phyloP scores from a whole-genome alignment of 2,797 vertebrate species.

The Channa striata region DNA sequence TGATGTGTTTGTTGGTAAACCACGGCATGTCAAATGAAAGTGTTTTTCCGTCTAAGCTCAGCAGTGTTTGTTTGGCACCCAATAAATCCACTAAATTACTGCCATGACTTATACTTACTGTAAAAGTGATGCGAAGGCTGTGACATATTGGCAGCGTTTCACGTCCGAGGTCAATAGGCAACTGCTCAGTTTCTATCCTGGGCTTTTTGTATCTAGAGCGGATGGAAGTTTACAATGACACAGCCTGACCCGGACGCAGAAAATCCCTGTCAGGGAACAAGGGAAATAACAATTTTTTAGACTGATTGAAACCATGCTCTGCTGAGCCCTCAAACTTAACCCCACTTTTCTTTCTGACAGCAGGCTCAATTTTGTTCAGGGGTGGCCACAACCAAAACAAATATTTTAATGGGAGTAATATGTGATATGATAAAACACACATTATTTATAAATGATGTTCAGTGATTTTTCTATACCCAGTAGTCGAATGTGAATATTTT shows the following conservation, averaged over 20 bases:
- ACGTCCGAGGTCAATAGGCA: slow-evolving; percentile 36
- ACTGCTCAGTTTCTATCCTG: slow-evolving; percentile 10
- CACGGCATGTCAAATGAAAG: slow-evolving; percentile 31
- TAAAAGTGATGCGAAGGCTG: slow-evolving; percentile 42
- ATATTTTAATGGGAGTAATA: too few species aligned
- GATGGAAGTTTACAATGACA: slow-evolving; percentile 3
- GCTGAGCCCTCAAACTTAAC: background rate
- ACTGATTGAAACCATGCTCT: slow-evolving; percentile 4
- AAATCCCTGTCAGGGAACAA: background rate
- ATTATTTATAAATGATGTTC: too few species aligned
- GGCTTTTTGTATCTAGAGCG: slow-evolving; percentile 20
- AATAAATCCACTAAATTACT: slow-evolving; percentile 46
- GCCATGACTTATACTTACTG: slow-evolving; percentile 41
- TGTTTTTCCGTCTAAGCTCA: slow-evolving; percentile 42
- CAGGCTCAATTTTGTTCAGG: too few species aligned
- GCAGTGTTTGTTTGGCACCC: slow-evolving; percentile 45
- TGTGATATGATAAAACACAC: too few species aligned
- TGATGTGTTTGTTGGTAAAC: slow-evolving; percentile 32
- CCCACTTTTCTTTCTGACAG: too few species aligned
- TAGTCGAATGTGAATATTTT: too few species aligned
- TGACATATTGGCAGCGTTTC: slow-evolving; percentile 34
- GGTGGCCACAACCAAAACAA: too few species aligned
- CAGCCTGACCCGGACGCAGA: background rate
- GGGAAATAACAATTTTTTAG: background rate
- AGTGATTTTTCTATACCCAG: too few species aligned